A percentile compares a stretch with the other conserved stretches of the same genome.
Conservation (phyloP, 1,140 invertebrate genomes). For the Pygmarrhopalites habei region DNA sequence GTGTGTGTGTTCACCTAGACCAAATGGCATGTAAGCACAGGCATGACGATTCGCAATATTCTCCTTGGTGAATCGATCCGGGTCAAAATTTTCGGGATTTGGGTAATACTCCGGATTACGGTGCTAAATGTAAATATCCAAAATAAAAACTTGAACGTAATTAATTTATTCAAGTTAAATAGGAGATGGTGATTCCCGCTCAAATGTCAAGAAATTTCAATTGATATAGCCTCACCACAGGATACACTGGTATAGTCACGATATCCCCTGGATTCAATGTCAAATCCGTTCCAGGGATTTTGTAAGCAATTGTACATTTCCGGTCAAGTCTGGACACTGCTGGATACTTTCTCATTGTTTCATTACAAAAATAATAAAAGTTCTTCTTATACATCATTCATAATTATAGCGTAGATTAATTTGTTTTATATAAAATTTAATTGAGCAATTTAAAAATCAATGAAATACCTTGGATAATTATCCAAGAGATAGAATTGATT, state of each 20-base stretch:
- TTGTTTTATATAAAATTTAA: background rate
- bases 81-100: conserved; percentile 53
- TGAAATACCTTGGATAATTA: background rate
- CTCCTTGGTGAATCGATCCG: conserved; percentile 51
- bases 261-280: conserved; percentile 44
- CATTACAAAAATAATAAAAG: background rate
- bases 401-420: background rate
- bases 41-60: conserved; percentile 41
- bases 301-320: conserved; percentile 39
- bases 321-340: conserved; percentile 46
- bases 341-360: conserved; percentile 48
- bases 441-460: background rate
- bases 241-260: conserved; percentile 46
- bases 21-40: conserved; percentile 46
- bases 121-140: too few species aligned
- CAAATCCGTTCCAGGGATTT: conserved; percentile 43
- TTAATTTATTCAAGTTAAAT: background rate
- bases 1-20: too few species aligned
- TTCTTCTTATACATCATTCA: background rate
- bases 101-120: conserved; percentile 53
- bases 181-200: background rate
- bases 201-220: background rate
- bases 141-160: too few species aligned
- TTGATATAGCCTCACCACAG: conserved; percentile 29
- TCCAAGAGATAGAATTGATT: background rate